phyloP scores from a whole-genome alignment of 1,140 invertebrate genomes.

The Polypedilum pembai region DNA sequence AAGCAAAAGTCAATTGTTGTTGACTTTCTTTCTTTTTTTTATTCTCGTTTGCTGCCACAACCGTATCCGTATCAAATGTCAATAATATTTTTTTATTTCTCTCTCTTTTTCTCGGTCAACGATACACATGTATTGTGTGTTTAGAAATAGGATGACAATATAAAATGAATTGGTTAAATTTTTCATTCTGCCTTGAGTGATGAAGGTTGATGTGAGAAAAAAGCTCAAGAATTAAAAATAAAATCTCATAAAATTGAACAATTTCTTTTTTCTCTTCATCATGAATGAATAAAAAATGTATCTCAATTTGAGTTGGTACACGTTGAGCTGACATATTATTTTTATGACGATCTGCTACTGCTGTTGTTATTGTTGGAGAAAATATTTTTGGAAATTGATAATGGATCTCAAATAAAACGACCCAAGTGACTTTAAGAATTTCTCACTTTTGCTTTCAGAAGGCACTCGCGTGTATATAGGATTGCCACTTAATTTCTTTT shows the following conservation, averaged over 20 bases:
- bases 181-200: neutral
- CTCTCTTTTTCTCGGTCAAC: too few relatives aligned
- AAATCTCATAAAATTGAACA: constrained; percentile 5
- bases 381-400: neutral
- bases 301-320: neutral
- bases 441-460: neutral
- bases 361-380: neutral
- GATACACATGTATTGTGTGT: neutral
- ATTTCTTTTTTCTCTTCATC: neutral
- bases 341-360: neutral
- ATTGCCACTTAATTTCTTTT: constrained; percentile 14
- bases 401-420: neutral
- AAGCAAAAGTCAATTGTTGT: neutral
- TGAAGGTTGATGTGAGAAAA: neutral
- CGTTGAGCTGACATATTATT: neutral
- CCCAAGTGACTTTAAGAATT: neutral
- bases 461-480: neutral
- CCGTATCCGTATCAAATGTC: neutral
- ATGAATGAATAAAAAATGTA: neutral
- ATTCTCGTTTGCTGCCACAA: neutral
- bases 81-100: neutral
- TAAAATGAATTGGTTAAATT: neutral
- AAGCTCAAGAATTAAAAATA: neutral
- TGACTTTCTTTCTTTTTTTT: neutral
- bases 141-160: neutral